A percentile compares a stretch with the other conserved stretches of the same genome.
Conservation (phyloP, 2,888 invertebrate species). For the Metopia argyrocephala region DNA sequence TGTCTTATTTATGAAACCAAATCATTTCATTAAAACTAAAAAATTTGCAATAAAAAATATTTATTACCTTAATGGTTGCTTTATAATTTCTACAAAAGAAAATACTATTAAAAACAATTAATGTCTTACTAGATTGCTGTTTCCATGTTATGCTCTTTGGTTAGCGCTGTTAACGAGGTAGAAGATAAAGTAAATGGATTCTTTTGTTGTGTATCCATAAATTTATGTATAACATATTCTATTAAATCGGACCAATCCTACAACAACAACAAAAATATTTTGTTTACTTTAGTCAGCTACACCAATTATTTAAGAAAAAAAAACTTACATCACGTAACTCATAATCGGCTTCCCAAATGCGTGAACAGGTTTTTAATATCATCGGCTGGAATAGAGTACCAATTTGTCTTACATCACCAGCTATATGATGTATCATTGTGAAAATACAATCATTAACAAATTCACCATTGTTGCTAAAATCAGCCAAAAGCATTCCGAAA, state of each 20-base stretch:
- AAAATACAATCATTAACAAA: slow-evolving; percentile 90
- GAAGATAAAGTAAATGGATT: slow-evolving; percentile 72
- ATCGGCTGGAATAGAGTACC: slow-evolving; percentile 86
- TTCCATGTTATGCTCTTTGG: slow-evolving; percentile 77
- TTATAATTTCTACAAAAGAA: background rate
- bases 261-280: background rate
- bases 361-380: slow-evolving; percentile 86
- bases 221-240: slow-evolving; percentile 88
- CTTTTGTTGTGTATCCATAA: slow-evolving; percentile 82
- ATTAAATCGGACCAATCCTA: slow-evolving; percentile 92
- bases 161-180: slow-evolving; percentile 75
- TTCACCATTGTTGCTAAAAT: slow-evolving; percentile 85
- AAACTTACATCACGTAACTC: slow-evolving; percentile 85
- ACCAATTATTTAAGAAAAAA: background rate
- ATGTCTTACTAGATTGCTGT: slow-evolving; percentile 73
- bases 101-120: slow-evolving; percentile 31
- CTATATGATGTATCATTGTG: slow-evolving; percentile 92
- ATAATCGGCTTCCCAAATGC: slow-evolving; percentile 87
- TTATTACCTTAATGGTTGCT: slow-evolving; percentile 35
- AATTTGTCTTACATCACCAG: slow-evolving; percentile 85
- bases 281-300: background rate
- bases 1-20: background rate
- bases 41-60: slow-evolving; percentile 15
- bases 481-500: slow-evolving; percentile 86
- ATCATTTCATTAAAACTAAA: background rate